Base-by-base conservation (phyloP, 2,888 invertebrate species). In the Sarcophaga variegata region DNA sequence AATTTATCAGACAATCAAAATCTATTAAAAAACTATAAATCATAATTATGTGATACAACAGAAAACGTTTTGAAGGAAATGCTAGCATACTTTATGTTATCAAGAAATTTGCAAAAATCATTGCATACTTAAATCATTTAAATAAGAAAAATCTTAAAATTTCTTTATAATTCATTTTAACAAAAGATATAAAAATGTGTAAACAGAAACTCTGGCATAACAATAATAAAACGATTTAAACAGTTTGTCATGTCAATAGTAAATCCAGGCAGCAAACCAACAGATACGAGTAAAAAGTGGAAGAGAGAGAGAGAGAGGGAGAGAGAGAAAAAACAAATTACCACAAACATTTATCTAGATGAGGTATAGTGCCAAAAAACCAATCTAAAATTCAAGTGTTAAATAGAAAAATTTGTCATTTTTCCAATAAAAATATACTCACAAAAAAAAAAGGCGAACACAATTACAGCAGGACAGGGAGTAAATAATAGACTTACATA, bases 401-500 rank as follows among this genome's bases (percentile, higher is more conserved):
- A 81, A 86, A 87, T 87, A 81, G 86, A 87, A 84, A 87, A 81
- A 84, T 79, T 87, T 87, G 83, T 87, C 81, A 87, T 70, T 75
- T 83, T 81, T 86, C 83, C 86, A 87, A 87, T 81, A 84, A 84
- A 78, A 3, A 59, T 63, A 37, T 37, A 37, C 37, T 37, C 37
- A 37, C 54, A 63, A 64, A 45, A 6, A 37, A 60, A 80, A 70
- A 74, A 45, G 25, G 3, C n/a, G 47, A 64, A 27, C 64, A 66
- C 8, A 45, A 20, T 27, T 12, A 86, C 64, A 17, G 22, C 60
- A 63, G 25, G 27, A 70, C 45, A 37, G 67, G 2, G 22, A 20
- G 66, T 66, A 77, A 81, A 81, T 74, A 81, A 82, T 66, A 82
- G 70, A 82, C 70, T 45, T 47, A 20, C 62, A 54, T 12, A 59